phyloP scores from a whole-genome alignment of 2,888 invertebrate species.

The Malthinus flaveolus region DNA sequence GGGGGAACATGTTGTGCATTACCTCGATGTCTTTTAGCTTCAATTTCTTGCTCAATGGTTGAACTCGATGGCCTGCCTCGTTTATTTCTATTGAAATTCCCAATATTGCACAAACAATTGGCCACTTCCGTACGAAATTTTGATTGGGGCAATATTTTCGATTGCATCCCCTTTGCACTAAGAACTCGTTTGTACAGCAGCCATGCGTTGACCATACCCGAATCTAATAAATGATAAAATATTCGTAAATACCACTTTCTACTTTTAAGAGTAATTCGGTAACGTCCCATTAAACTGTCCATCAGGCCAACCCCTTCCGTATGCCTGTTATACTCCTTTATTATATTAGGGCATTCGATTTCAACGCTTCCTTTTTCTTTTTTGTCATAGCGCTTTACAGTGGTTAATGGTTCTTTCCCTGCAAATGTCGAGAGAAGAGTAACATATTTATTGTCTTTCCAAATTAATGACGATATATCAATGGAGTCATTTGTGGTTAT shows the following conservation, averaged over 20 bases:
- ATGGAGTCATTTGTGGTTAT: neutral
- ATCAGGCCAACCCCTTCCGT: slow-evolving; percentile 4
- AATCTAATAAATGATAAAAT: neutral
- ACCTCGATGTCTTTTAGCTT: neutral
- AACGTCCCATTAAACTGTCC: slow-evolving; percentile 1
- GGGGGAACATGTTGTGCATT: too few species aligned
- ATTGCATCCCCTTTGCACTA: neutral
- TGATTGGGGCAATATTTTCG: neutral
- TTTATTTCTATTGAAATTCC: neutral
- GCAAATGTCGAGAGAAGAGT: neutral
- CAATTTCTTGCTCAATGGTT: neutral
- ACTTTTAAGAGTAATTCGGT: slow-evolving; percentile 6
- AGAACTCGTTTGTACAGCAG: neutral
- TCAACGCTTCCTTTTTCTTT: neutral
- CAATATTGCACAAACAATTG: neutral
- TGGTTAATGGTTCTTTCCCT: neutral
- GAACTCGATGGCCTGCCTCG: neutral
- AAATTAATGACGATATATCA: neutral
- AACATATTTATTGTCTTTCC: neutral
- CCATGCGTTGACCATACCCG: neutral
- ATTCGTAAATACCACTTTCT: neutral
- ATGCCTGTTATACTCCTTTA: slow-evolving; percentile 4
- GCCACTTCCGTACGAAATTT: neutral
- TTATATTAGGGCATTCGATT: neutral
- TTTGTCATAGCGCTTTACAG: too few species aligned